These are phyloP conservation scores for Ondatra zibethicus DNA, from an alignment of 2,113 vertebrate genomes.

Conservation along the genomic window DNA sequence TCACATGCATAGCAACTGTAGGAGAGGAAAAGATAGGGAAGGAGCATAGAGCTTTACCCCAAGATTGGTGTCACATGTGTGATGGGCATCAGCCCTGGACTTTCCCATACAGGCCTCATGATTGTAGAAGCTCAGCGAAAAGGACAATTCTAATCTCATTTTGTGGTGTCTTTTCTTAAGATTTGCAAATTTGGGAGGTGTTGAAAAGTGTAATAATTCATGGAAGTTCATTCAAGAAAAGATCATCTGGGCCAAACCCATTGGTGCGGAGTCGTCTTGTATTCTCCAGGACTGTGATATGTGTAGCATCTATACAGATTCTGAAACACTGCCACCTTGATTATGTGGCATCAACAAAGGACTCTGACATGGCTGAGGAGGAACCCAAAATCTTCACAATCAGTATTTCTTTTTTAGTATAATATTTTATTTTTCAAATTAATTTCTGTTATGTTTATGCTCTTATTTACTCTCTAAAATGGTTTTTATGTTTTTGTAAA, in stretches of 20 bases:
- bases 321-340: slow-evolving; percentile 45
- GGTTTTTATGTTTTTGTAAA: slow-evolving; percentile 59
- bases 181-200: not conserved
- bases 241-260: fast-evolving
- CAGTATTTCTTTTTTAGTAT: slow-evolving; percentile 42
- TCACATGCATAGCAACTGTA: not conserved
- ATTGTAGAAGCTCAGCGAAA: not conserved
- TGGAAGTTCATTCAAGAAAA: not conserved
- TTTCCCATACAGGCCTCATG: not conserved
- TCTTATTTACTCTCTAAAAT: slow-evolving; percentile 3
- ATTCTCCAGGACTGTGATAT: not conserved
- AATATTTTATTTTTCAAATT: slow-evolving; percentile 46
- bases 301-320: not conserved
- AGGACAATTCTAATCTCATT: not conserved
- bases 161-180: slow-evolving; percentile 57
- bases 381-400: not conserved
- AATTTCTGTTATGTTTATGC: slow-evolving; percentile 47
- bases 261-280: fast-evolving
- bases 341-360: slow-evolving; percentile 47
- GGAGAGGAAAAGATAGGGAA: not conserved
- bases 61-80: not conserved
- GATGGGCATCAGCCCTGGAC: not conserved
- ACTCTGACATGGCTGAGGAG: slow-evolving; percentile 35
- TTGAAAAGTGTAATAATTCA: not conserved
- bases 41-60: not conserved